Conservation (phyloP, 2,113 vertebrate genomes). For the Circaetus gallicus region DNA sequence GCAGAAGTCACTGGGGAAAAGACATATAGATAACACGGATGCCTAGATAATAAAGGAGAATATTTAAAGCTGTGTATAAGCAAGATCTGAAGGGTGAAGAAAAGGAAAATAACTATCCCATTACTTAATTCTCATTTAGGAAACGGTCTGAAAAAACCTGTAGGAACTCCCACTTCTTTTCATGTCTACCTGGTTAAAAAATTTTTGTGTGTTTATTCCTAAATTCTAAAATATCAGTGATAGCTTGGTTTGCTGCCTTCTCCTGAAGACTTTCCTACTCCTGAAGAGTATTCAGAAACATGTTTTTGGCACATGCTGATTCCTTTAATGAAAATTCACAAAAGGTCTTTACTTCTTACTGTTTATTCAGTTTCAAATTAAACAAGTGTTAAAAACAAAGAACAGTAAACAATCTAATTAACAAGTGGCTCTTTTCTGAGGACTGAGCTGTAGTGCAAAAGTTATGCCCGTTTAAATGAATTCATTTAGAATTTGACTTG, state of each 20-base stretch:
- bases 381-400: background rate
- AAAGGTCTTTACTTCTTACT: background rate
- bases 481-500: background rate
- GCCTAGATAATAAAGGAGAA: background rate
- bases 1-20: background rate
- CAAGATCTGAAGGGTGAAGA: background rate
- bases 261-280: background rate
- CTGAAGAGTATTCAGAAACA: background rate
- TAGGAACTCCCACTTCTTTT: background rate
- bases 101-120: background rate
- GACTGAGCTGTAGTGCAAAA: background rate
- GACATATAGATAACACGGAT: background rate
- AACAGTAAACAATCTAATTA: constrained; percentile 19
- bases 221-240: background rate
- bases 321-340: background rate
- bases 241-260: background rate
- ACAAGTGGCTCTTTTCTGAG: background rate
- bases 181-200: background rate
- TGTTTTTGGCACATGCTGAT: background rate
- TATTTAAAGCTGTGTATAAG: background rate
- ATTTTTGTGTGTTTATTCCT: background rate
- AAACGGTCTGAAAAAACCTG: background rate
- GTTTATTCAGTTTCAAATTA: background rate
- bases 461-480: background rate
- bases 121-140: background rate